A percentile compares a stretch with the other conserved stretches of the same genome.
These are phyloP conservation scores for Cinclus cinclus DNA, from an alignment of 2,113 vertebrate genomes.

Conservation along the genomic window DNA sequence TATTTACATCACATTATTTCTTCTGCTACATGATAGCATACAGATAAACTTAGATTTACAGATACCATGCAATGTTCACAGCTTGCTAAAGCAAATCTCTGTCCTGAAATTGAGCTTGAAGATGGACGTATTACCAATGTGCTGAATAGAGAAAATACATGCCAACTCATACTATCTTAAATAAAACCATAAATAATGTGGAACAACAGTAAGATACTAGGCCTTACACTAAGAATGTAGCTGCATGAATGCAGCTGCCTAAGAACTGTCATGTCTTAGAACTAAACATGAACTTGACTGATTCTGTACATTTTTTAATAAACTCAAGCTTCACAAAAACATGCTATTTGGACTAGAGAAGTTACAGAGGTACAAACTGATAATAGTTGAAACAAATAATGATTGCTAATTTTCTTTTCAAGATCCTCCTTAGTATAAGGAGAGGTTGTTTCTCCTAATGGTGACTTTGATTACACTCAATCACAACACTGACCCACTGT, in stretches of 20 bases:
- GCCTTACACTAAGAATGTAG: background rate
- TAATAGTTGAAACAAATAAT: background rate
- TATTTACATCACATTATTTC: background rate
- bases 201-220: background rate
- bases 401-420: background rate
- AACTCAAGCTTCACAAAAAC: background rate
- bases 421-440: background rate
- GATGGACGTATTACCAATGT: background rate
- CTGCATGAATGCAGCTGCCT: background rate
- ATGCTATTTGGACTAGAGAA: background rate
- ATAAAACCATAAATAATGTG: background rate
- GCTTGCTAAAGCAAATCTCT: background rate
- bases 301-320: background rate
- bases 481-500: background rate
- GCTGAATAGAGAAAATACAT: background rate
- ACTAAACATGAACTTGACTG: background rate
- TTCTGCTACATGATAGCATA: background rate
- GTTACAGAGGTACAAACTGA: background rate
- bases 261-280: background rate
- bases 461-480: background rate
- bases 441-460: background rate
- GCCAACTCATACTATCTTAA: background rate
- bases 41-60: background rate
- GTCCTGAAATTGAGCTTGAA: background rate
- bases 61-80: background rate